phyloP scores from a whole-genome alignment of 2,888 invertebrate genomes.

The Podotricha telesiphe region DNA sequence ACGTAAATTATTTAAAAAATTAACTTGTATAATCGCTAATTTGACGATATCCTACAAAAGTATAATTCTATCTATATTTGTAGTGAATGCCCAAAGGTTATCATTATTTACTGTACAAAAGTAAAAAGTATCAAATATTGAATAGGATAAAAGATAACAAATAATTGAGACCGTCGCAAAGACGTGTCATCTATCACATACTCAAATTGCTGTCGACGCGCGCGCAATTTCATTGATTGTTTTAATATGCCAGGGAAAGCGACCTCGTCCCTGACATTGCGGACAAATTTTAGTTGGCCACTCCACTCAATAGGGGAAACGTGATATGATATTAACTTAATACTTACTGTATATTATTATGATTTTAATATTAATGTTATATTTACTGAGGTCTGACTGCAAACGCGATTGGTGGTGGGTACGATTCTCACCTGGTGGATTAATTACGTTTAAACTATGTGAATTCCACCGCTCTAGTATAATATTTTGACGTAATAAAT shows the following conservation, averaged over 20 bases:
- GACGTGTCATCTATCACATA: background rate
- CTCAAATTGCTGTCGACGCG: background rate
- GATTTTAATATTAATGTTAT: too few species aligned
- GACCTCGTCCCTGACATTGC: slow-evolving; percentile 23
- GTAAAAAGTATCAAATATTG: background rate
- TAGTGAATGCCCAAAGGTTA: background rate
- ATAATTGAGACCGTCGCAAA: background rate
- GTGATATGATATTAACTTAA: background rate
- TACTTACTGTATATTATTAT: too few species aligned
- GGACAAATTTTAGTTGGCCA: slow-evolving; percentile 1
- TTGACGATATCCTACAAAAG: too few species aligned
- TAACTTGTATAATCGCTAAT: too few species aligned
- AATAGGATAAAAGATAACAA: background rate
- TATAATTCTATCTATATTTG: too few species aligned
- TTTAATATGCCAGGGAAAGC: slow-evolving; percentile 11
- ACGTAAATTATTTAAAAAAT: too few species aligned
- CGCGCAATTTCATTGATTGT: slow-evolving; percentile 24
- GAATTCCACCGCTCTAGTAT: too few species aligned
- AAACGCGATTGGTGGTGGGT: too few species aligned
- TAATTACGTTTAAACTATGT: too few species aligned
- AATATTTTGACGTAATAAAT: too few species aligned
- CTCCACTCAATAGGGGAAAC: background rate
- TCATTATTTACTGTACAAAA: background rate
- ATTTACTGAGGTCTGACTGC: too few species aligned
- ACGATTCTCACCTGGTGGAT: too few species aligned